These are phyloP conservation scores for Teinopalpus imperialis DNA, from an alignment of 2,888 invertebrate species.

Conservation along the genomic window DNA sequence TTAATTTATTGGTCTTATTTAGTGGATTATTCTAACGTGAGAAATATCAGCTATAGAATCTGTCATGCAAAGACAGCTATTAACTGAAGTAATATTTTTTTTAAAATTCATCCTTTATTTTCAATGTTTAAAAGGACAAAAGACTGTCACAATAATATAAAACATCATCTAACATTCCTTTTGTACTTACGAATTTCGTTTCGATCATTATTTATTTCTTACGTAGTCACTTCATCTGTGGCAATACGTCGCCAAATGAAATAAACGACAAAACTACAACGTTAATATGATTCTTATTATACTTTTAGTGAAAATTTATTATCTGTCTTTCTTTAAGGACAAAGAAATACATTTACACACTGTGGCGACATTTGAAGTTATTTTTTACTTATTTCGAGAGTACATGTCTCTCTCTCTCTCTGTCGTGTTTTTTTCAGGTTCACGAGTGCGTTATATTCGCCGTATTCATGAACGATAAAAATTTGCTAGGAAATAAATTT, in stretches of 20 bases:
- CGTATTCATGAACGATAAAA: slow-evolving; percentile 10
- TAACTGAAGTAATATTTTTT: too few species aligned
- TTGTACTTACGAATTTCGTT: slow-evolving; percentile 23
- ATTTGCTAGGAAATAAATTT: slow-evolving; percentile 5
- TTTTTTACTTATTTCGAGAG: slow-evolving; percentile 38
- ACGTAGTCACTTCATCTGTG: slow-evolving; percentile 27
- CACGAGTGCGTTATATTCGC: slow-evolving; percentile 26
- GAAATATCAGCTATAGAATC: too few species aligned
- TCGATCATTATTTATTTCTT: slow-evolving; percentile 30
- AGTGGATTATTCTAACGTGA: too few species aligned
- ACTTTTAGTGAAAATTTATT: slow-evolving; percentile 29
- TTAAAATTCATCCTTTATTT: too few species aligned
- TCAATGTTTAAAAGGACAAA: too few species aligned
- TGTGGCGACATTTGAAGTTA: slow-evolving; percentile 37
- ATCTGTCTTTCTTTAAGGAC: slow-evolving; percentile 24
- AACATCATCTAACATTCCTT: slow-evolving; percentile 14
- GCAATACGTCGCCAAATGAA: slow-evolving; percentile 35
- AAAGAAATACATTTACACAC: slow-evolving; percentile 39
- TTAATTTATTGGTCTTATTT: too few species aligned
- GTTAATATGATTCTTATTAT: slow-evolving; percentile 40
- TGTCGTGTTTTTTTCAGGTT: slow-evolving; percentile 33
- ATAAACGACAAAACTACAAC: slow-evolving; percentile 39
- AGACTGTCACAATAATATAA: slow-evolving; percentile 8
- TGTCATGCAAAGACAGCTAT: too few species aligned
- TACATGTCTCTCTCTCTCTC: slow-evolving; percentile 37